phyloP scores from a whole-genome alignment of 1,140 invertebrate genomes.

The Marisa cornuarietis region DNA sequence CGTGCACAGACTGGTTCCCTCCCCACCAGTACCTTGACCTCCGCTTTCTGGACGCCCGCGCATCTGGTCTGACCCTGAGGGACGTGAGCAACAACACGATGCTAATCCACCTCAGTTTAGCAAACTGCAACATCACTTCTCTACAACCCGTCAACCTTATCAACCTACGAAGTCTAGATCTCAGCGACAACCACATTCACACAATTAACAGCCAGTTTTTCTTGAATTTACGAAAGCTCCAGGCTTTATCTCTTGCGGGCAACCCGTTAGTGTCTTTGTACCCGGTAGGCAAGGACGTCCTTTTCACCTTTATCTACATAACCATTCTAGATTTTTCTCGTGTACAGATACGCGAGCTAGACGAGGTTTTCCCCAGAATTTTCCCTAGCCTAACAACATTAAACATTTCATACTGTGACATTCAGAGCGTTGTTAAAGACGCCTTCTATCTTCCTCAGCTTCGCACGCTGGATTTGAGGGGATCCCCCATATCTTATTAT shows the following conservation, averaged over 20 bases:
- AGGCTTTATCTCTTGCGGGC: neutral
- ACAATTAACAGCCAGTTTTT: neutral
- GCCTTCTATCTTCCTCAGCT: conserved; percentile 1
- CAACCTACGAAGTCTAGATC: conserved; percentile 2
- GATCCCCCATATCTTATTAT: conserved; percentile 16
- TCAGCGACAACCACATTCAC: neutral
- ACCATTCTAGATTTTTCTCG: neutral
- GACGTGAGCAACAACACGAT: neutral
- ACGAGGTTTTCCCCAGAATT: neutral
- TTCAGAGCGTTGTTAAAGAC: neutral
- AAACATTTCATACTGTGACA: conserved; percentile 6
- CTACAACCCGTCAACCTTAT: neutral
- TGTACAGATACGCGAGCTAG: neutral
- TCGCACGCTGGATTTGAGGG: conserved; percentile 7
- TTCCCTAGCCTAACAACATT: conserved; percentile 4
- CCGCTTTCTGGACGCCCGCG: neutral
- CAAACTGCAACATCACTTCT: neutral
- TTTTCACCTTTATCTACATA: neutral
- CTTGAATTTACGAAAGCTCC: neutral
- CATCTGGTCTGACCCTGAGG: neutral
- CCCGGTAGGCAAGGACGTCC: neutral
- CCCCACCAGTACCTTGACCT: neutral
- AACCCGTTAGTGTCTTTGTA: neutral
- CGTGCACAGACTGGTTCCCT: neutral
- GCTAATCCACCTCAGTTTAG: conserved; percentile 17